phyloP scores from a whole-genome alignment of 2,888 invertebrate species.

The Cheiracanthium punctorium region DNA sequence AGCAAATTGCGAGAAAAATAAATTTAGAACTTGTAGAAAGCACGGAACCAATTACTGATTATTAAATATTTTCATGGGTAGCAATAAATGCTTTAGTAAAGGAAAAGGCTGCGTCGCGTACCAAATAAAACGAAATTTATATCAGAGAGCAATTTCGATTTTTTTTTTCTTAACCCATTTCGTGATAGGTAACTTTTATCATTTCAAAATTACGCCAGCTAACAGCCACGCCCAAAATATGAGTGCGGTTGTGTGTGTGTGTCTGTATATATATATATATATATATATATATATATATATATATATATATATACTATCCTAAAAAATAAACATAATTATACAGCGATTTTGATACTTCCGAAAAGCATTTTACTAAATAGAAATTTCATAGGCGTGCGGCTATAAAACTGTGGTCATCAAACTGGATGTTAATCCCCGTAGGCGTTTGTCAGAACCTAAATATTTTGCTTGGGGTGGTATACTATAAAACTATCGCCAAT shows the following conservation, averaged over 20 bases:
- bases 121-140: background rate
- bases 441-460: slow-evolving; percentile 11
- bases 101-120: background rate
- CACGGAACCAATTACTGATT: background rate
- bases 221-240: background rate
- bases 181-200: background rate
- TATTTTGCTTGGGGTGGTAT: slow-evolving; percentile 35
- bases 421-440: background rate
- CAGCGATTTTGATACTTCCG: slow-evolving; percentile 30
- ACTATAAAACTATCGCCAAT: slow-evolving; percentile 29
- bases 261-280: background rate
- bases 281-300: too few relatives aligned
- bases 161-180: background rate
- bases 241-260: background rate
- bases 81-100: background rate
- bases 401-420: background rate
- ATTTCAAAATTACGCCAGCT: background rate
- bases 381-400: slow-evolving; percentile 19
- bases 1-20: background rate
- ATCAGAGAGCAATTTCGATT: background rate
- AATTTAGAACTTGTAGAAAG: background rate
- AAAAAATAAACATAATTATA: slow-evolving; percentile 37
- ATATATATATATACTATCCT: slow-evolving; percentile 12
- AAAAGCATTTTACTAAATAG: slow-evolving; percentile 29
- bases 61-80: background rate